A percentile compares a stretch with the other conserved stretches of the same genome.
phyloP scores from a whole-genome alignment of 1,140 invertebrate genomes.

The Tetramorium alpestre region DNA sequence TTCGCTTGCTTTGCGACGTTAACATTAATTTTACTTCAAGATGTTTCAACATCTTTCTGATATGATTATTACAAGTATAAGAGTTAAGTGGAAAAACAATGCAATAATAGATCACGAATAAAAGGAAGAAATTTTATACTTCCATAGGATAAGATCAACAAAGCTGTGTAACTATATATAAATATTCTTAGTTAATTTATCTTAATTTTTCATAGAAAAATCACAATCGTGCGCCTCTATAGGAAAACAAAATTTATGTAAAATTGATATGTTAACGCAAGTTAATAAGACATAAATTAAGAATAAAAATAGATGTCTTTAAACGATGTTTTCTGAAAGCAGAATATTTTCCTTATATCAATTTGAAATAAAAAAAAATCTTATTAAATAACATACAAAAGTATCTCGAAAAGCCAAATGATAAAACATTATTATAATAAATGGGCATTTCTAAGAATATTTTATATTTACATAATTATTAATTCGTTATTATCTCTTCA shows the following conservation, averaged over 20 bases:
- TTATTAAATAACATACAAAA: slow-evolving; percentile 65
- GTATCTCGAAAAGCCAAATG: slow-evolving; percentile 59
- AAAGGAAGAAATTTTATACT: background rate
- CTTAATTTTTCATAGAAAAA: slow-evolving; percentile 7
- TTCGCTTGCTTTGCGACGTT: background rate
- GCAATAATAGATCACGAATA: background rate
- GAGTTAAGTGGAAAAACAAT: slow-evolving; percentile 14
- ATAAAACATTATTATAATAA: slow-evolving; percentile 63
- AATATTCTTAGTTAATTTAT: slow-evolving; percentile 15
- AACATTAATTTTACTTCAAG: background rate
- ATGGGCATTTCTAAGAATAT: slow-evolving; percentile 43
- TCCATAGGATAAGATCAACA: background rate
- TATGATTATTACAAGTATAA: slow-evolving; percentile 9
- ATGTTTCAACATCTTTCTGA: background rate
- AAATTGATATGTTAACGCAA: background rate
- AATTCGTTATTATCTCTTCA: slow-evolving; percentile 19
- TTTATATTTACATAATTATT: background rate
- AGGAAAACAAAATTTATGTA: slow-evolving; percentile 4
- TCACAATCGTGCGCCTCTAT: slow-evolving; percentile 6
- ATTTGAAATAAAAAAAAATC: slow-evolving; percentile 38
- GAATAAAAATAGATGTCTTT: slow-evolving; percentile 33
- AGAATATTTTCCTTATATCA: slow-evolving; percentile 65
- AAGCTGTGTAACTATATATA: slow-evolving; percentile 9
- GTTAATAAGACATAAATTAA: slow-evolving; percentile 2
- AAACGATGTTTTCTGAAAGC: slow-evolving; percentile 65